Evolutionary conservation across 2,797 vertebrate genomes (phyloP).

Genomic region (Holocentrus rufus): DNA sequence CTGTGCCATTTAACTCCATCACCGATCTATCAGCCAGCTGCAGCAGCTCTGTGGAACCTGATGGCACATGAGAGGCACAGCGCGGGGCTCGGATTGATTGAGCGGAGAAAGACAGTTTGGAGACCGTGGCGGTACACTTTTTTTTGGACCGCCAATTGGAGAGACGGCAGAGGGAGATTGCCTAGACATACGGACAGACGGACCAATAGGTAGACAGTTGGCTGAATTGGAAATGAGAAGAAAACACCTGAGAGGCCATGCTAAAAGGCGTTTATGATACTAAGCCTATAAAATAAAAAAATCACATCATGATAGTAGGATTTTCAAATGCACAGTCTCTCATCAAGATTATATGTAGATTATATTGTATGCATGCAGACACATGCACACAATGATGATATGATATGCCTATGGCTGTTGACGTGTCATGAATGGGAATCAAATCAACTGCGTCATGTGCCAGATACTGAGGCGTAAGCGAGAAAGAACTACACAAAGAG

Average conservation of each 20-base stretch:
- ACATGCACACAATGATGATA: neutral
- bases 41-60: constrained; percentile 47
- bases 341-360: neutral
- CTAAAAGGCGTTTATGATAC: neutral
- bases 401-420: constrained; percentile 21
- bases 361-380: neutral
- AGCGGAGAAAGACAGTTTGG: constrained; percentile 18
- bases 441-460: constrained; percentile 20
- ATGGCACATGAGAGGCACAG: neutral
- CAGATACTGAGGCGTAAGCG: neutral
- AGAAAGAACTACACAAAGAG: constrained; percentile 12
- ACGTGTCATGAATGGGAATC: constrained; percentile 43
- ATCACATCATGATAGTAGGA: neutral
- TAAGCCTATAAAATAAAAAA: neutral
- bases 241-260: neutral
- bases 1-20: constrained; percentile 57
- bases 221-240: constrained; percentile 6
- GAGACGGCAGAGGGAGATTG: constrained; percentile 11
- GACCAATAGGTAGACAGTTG: constrained; percentile 18
- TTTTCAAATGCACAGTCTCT: neutral
- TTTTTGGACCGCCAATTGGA: constrained; percentile 39
- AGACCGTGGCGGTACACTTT: constrained; percentile 53
- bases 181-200: constrained; percentile 55
- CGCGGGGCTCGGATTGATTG: neutral
- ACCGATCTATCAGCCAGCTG: constrained; percentile 64